phyloP scores from a whole-genome alignment of 2,888 invertebrate genomes.

The Tupiocoris notatus region DNA sequence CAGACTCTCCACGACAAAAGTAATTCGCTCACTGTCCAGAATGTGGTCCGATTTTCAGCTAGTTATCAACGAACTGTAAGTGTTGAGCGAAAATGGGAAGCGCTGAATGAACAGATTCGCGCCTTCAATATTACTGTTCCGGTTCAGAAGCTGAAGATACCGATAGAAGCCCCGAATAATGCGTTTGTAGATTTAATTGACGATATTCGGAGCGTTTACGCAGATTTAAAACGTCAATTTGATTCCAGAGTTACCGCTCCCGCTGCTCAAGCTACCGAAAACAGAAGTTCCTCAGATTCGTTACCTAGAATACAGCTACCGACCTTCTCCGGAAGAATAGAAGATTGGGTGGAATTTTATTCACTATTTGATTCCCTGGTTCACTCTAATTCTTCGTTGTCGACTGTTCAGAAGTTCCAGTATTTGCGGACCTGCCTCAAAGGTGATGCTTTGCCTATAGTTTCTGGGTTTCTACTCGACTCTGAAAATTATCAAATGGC shows the following conservation, averaged over 20 bases:
- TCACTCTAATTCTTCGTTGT: neutral
- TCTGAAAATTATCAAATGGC: neutral
- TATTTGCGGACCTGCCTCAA: slow-evolving; percentile 7
- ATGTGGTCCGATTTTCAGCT: slow-evolving; percentile 2
- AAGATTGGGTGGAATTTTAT: slow-evolving; percentile 19
- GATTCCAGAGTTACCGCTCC: neutral
- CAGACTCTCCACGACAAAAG: slow-evolving; percentile 4
- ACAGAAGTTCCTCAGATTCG: neutral
- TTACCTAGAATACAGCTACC: slow-evolving; percentile 22
- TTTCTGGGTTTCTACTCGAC: slow-evolving; percentile 8
- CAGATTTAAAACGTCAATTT: neutral
- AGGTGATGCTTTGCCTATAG: slow-evolving; percentile 20
- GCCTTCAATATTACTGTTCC: neutral
- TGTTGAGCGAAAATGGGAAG: neutral
- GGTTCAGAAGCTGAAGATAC: neutral
- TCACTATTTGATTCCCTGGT: slow-evolving; percentile 23
- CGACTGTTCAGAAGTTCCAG: slow-evolving; percentile 24
- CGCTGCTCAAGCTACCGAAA: neutral
- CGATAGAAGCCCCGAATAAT: neutral
- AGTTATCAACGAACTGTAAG: neutral
- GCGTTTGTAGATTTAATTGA: slow-evolving; percentile 5
- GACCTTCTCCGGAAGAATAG: slow-evolving; percentile 24
- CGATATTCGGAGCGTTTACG: neutral
- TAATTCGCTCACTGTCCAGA: neutral
- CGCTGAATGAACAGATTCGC: neutral